Percentiles rank a stretch among this genome's conserved stretches.
Evolutionary conservation across 2,113 vertebrate genomes (phyloP).

Genomic region (Kobus ellipsiprymnus): DNA sequence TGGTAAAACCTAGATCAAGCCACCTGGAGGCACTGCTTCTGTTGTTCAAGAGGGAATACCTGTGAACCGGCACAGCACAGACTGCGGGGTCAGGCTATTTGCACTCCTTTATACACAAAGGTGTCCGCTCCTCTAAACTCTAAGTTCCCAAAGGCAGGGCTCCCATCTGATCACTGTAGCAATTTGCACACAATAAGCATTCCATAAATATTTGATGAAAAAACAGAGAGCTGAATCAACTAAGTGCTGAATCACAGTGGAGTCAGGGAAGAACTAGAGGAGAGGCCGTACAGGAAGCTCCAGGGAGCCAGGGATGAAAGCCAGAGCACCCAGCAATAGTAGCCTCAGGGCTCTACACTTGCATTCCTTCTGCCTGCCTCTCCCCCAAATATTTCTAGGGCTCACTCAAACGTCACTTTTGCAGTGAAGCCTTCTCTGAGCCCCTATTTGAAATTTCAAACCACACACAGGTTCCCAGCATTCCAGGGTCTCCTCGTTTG

Average conservation of each 20-base stretch:
- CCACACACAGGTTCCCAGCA: not conserved
- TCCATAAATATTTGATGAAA: constrained; percentile 5
- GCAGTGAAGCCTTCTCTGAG: not conserved
- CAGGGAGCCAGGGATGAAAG: not conserved
- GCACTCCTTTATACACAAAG: not conserved
- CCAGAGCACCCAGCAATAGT: not conserved
- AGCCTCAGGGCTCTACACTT: not conserved
- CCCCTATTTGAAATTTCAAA: not conserved
- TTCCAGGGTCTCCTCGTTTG: not conserved
- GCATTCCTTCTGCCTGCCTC: not conserved
- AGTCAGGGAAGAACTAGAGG: not conserved
- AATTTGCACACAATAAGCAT: not conserved
- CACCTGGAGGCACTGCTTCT: not conserved
- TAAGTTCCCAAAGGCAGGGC: not conserved
- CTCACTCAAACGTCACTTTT: not conserved
- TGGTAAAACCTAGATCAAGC: not conserved
- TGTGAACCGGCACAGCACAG: not conserved
- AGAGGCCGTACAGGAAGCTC: not conserved
- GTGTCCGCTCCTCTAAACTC: not conserved
- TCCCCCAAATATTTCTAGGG: not conserved
- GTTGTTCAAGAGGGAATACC: not conserved
- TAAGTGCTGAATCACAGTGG: not conserved
- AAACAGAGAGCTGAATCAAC: not conserved
- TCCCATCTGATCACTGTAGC: not conserved
- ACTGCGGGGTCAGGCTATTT: not conserved